Evolutionary conservation across 2,888 invertebrate species (phyloP).

Genomic region (Calameuta filiformis): DNA sequence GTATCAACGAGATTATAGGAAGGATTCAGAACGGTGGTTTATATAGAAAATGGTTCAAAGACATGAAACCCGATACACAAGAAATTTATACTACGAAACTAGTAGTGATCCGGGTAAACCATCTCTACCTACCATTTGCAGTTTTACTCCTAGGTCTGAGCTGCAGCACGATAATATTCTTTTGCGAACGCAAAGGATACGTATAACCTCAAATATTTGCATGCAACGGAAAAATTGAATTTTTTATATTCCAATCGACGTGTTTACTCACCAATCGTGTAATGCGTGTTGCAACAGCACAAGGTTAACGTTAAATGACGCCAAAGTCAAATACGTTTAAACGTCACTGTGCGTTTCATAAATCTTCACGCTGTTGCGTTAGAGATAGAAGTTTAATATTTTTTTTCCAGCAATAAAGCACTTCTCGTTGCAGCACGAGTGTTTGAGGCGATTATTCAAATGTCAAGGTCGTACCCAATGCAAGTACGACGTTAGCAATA

Average conservation of each 20-base stretch:
- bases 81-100: slow-evolving; percentile 1
- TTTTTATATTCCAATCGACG: not conserved
- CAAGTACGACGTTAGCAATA: not conserved
- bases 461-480: not conserved
- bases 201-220: not conserved
- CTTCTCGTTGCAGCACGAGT: not conserved
- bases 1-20: slow-evolving; percentile 55
- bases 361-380: not conserved
- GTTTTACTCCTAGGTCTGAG: slow-evolving; percentile 9
- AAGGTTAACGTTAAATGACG: not conserved
- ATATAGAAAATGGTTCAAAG: slow-evolving; percentile 60
- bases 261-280: not conserved
- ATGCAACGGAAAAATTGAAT: not conserved
- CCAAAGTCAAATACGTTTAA: not conserved
- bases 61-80: slow-evolving; percentile 28
- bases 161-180: slow-evolving; percentile 4
- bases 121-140: slow-evolving; percentile 16
- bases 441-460: not conserved
- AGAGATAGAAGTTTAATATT: not conserved
- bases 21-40: slow-evolving; percentile 59
- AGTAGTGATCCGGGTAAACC: slow-evolving; percentile 10
- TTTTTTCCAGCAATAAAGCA: not conserved
- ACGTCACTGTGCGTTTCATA: not conserved
- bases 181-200: slow-evolving; percentile 1
- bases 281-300: not conserved